Evolutionary conservation across 2,888 invertebrate genomes (phyloP), one percentile per base, ranked within the genome.

Genomic region (Drosophila putrida): DNA sequence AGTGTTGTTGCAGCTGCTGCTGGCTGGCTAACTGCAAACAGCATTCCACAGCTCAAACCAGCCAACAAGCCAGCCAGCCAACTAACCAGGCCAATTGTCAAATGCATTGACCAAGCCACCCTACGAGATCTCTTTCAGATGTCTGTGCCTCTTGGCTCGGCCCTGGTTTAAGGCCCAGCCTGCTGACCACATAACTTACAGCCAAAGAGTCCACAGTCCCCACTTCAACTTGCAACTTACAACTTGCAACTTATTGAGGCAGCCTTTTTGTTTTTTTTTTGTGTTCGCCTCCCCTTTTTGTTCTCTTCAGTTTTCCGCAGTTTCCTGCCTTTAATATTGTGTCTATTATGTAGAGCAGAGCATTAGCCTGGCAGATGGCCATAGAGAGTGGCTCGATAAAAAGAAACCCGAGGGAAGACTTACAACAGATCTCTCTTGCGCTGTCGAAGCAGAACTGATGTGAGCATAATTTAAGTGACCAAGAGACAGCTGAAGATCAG

Each of bases 61-160:
- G 53, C 55, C 60, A 59, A 20, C 39, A 38, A 54, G 39, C 28
- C 58, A 59, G 39, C 64, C 49, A 46, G 8, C 47, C 54, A 39
- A 57, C 75, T 63, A 75, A 60, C 75, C 75, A 62, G 72, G 78
- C 66, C 79, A 77, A 75, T 80, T 83, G 83, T 75, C 83, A 83
- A 75, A 77, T 64, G 64, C 73, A 58, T 76, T 76, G 69, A 39
- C 55, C 67, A 58, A 66, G 68, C 73, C 83, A 81, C 81, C 86
- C 81, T 79, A 86, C 57, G 57, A 79, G 73, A 58, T 59, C 55
- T 49, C 43, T 67, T 72, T 73, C 43, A 44, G 28, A 11, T 54
- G 71, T 51, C 72, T 43, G 20, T 36, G 31, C 36, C 27, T 27
- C 43, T 43, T 25, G 39, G 38, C 54, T 33, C 10, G 51, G 51